Base-by-base conservation (phyloP, 2,888 invertebrate genomes). In the Teleogryllus oceanicus region DNA sequence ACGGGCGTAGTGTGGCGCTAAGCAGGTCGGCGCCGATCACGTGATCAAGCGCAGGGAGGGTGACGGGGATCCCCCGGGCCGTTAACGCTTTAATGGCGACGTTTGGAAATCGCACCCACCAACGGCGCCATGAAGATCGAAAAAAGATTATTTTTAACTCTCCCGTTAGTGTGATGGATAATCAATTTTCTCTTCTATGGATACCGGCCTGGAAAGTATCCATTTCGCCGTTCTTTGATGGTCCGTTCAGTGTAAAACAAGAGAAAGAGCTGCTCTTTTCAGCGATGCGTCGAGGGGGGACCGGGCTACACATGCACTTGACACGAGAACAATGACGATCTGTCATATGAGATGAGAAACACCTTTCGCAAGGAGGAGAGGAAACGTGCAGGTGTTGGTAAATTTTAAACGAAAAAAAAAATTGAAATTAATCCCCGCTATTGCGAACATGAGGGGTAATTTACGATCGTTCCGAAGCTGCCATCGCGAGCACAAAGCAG, bases 131-230 rank as follows among this genome's bases (percentile, higher is more conserved):
- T 62, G 62, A 62, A 62, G 62, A 62, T 62, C 62, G 62, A 62
- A 62, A 62, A 62, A 62, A 62, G 62, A 62, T 62, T 62, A 62
- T 62, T 62, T 62, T 62, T 62, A 62, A 62, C 62, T 62, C 62
- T 5, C 62, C 62, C 62, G 62, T 62, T 62, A 62, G 62, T 4
- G n/a, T 62, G 62, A 62, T 62, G 62, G 62, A 62, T 62, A 62
- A 62, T 62, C 62, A 62, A 62, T 62, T 62, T n/a, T 62, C 62
- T 8, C 16, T 62, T 62, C 62, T 62, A 62, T 62, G 62, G 62
- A 62, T 62, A 62, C 62, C 62, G 62, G 16, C 11, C 16, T 13
- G 13, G 62, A 13, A 62, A 62, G 62, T 62, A 62, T n/a, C 62
- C 62, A 62, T 62, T 62, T 62, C 62, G n/a, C 16, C 13, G 62